phyloP scores from a whole-genome alignment of 2,113 vertebrate species.

The Sorex fumeus region DNA sequence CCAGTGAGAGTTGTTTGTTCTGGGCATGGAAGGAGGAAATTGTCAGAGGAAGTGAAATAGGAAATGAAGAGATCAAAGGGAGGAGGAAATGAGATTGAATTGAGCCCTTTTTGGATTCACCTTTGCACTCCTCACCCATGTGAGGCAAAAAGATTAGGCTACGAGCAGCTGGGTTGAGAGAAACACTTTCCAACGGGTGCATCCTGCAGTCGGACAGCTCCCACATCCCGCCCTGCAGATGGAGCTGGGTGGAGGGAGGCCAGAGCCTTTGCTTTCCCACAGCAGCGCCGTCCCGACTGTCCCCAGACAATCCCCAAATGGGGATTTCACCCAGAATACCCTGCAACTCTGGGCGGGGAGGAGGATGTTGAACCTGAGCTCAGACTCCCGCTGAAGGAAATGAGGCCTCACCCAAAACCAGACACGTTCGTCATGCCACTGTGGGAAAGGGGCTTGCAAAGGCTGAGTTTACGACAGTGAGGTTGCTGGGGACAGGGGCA shows the following conservation, averaged over 20 bases:
- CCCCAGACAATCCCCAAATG: neutral
- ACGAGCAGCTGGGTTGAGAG: neutral
- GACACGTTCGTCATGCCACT: neutral
- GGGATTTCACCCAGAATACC: neutral
- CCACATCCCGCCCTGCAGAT: neutral
- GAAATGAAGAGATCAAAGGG: slow-evolving; percentile 89
- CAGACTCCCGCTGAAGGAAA: neutral
- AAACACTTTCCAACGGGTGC: slow-evolving; percentile 60
- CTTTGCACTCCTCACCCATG: slow-evolving; percentile 80
- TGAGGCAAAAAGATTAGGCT: slow-evolving; percentile 80
- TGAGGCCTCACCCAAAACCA: neutral
- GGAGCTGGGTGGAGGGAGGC: neutral
- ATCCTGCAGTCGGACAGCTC: neutral
- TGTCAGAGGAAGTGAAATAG: slow-evolving; percentile 88
- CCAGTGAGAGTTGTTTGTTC: slow-evolving; percentile 73
- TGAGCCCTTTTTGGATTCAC: slow-evolving; percentile 82
- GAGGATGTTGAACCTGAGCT: no score
- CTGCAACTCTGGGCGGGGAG: neutral
- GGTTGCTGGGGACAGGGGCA: neutral
- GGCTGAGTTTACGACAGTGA: neutral
- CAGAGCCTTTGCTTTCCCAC: neutral
- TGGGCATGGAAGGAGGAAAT: slow-evolving; percentile 85
- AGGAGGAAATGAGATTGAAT: slow-evolving; percentile 86
- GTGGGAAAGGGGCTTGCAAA: neutral
- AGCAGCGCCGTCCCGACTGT: neutral